Conservation (phyloP, 35 echinoderm and acorn worm genomes). For the Anneissia japonica region DNA sequence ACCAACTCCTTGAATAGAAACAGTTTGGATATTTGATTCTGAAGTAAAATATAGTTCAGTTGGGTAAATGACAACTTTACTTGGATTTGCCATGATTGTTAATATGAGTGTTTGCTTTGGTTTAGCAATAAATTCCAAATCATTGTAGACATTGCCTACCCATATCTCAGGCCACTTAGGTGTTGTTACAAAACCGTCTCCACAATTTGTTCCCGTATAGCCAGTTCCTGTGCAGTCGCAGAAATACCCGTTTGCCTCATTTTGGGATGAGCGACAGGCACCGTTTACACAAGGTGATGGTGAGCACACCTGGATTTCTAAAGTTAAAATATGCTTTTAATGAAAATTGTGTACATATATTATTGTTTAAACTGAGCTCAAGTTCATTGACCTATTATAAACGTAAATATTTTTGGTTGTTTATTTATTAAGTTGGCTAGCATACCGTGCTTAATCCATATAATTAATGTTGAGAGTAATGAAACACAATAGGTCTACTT, state of each 20-base stretch:
- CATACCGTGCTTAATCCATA: too few relatives aligned
- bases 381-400: too few relatives aligned
- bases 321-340: too few relatives aligned
- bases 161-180: neutral
- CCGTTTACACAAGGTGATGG: neutral
- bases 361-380: too few relatives aligned
- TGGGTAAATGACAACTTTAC: neutral
- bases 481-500: too few relatives aligned
- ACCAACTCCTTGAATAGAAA: neutral
- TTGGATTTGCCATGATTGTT: neutral
- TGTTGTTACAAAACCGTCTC: neutral
- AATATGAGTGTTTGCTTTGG: neutral
- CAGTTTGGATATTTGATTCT: neutral
- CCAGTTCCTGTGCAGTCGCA: neutral
- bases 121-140: neutral
- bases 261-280: neutral
- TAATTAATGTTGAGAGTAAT: too few relatives aligned
- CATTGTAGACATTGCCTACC: neutral
- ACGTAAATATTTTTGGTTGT: too few relatives aligned
- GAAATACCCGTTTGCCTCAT: neutral
- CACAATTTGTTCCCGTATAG: neutral
- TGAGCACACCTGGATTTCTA: neutral
- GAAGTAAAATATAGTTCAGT: neutral
- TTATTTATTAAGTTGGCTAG: too few relatives aligned
- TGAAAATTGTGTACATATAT: too few relatives aligned